Percentiles rank a stretch among this genome's conserved stretches.
phyloP scores from a whole-genome alignment of 1,140 invertebrate species.

The Drosophila subpulchrella region DNA sequence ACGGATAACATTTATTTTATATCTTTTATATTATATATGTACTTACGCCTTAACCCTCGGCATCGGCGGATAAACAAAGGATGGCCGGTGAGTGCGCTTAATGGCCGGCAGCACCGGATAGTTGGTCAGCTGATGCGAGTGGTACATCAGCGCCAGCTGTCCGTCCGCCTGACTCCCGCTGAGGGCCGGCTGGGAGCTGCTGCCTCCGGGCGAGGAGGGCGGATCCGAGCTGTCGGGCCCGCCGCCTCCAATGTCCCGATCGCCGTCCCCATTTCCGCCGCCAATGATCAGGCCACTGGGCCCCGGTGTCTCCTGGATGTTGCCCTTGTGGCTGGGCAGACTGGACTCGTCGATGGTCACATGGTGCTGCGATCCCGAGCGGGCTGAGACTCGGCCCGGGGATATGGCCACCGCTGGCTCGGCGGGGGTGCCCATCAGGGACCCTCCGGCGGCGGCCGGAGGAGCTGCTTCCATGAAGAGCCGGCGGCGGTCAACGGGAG shows the following conservation, averaged over 20 bases:
- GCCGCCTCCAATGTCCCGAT: constrained; percentile 45
- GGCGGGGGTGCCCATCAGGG: constrained; percentile 25
- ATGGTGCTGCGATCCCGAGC: constrained; percentile 80
- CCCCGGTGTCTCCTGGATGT: constrained; percentile 48
- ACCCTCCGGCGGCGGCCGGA: constrained; percentile 12
- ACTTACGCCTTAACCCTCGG: constrained; percentile 81
- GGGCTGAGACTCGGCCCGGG: constrained; percentile 76
- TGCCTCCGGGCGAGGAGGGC: constrained; percentile 69
- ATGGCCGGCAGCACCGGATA: constrained; percentile 82
- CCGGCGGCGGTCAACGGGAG: constrained; percentile 37
- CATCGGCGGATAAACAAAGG: constrained; percentile 81
- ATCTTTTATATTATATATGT: background rate
- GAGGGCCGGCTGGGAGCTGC: constrained; percentile 52
- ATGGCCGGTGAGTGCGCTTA: constrained; percentile 83
- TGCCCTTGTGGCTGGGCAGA: constrained; percentile 65
- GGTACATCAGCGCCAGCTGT: constrained; percentile 81
- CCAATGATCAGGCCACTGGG: constrained; percentile 66
- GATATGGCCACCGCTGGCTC: constrained; percentile 88
- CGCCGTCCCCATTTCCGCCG: constrained; percentile 53
- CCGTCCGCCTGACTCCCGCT: constrained; percentile 58
- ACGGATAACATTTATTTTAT: too few species aligned
- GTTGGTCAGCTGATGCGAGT: constrained; percentile 79
- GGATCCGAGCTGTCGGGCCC: constrained; percentile 78
- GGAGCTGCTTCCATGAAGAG: constrained; percentile 23
- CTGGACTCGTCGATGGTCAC: constrained; percentile 83